Conservation (phyloP, 2,113 vertebrate species). For the Perca flavescens region DNA sequence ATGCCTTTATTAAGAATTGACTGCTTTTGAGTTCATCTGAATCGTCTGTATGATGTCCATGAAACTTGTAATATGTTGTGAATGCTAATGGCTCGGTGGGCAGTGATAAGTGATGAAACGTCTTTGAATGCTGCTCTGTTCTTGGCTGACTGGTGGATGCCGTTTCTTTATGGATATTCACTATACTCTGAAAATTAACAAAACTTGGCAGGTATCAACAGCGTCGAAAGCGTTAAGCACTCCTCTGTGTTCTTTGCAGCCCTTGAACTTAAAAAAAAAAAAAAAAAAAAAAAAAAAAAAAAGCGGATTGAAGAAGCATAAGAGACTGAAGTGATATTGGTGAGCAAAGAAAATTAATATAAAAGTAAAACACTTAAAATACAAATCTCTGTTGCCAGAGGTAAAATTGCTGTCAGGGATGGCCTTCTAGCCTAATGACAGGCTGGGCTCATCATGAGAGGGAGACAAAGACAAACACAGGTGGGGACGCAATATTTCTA, state of each 20-base stretch:
- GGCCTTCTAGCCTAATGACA: slow-evolving; percentile 64
- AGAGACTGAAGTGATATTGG: slow-evolving; percentile 62
- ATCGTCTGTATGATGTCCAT: slow-evolving; percentile 71
- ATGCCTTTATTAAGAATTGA: slow-evolving; percentile 72
- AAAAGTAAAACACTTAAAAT: slow-evolving; percentile 79
- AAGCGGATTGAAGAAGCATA: slow-evolving; percentile 60
- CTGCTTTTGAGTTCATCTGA: slow-evolving; percentile 69
- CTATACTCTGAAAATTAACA: slow-evolving; percentile 77
- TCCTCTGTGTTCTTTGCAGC: slow-evolving; percentile 71
- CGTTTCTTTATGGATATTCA: slow-evolving; percentile 66
- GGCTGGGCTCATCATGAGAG: slow-evolving; percentile 56
- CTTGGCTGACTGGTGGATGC: slow-evolving; percentile 72
- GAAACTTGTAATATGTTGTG: slow-evolving; percentile 76
- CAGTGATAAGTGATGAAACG: slow-evolving; percentile 71
- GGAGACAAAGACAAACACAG: slow-evolving; percentile 48
- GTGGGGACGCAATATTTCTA: slow-evolving; percentile 43
- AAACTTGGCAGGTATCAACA: slow-evolving; percentile 76
- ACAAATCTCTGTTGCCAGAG: slow-evolving; percentile 70
- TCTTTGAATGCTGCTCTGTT: slow-evolving; percentile 73
- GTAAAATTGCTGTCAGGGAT: slow-evolving; percentile 65
- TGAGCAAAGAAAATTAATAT: slow-evolving; percentile 74
- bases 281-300: slow-evolving; percentile 5
- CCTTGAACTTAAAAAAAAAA: slow-evolving; percentile 73
- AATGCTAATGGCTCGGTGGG: slow-evolving; percentile 75
- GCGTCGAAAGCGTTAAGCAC: slow-evolving; percentile 69